Evolutionary conservation across 2,888 invertebrate species (phyloP), one percentile per base, ranked within the genome.

Genomic region (Hartigia nigra): DNA sequence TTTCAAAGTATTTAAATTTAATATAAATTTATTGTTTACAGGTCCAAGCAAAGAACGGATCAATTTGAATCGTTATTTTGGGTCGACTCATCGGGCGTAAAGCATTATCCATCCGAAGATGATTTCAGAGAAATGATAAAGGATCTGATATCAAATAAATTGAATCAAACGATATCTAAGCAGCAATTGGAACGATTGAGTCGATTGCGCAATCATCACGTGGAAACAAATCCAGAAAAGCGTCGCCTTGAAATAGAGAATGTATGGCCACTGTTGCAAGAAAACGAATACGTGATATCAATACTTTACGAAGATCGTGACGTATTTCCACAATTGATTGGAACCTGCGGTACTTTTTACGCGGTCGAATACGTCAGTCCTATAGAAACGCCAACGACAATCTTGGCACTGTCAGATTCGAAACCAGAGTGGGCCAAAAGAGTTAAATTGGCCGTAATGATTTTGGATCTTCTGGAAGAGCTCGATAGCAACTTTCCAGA

Each of bases 281-380:
- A 95, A 85, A 94, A 94, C 87, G 96, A 96, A 89, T 96, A 95
- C 90, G 88, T 95, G 4, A 91, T 95, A 75, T 92, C 94, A 69
- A 92, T 93, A 74, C 89, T 95, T 76, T 94, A 94, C 89, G 93
- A 93, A 69, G 93, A 94, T 81, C 92, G 93, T 84, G 93, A 94
- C 82, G 92, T 95, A 76, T 95, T 95, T 86, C 95, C 96, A 1
- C 93, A 93, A 84, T 89, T 95, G 37, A 91, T 94, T 74, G 95
- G 95, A 11, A 94, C 94, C 0, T 95, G 95, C 89, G 95, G 95
- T 0, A 92, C 93, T 4, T 93, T 95, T 85, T 95, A 94, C 90
- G 94, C 94, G 31, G 94, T 95, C 3, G 95, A 95, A 87, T 94
- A 94, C 84, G 91, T 95, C 34, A 92, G 94, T 75, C 93, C 94